These are phyloP conservation scores for Chelonia mydas DNA, from an alignment of 2,797 vertebrate genomes.

Conservation along the genomic window DNA sequence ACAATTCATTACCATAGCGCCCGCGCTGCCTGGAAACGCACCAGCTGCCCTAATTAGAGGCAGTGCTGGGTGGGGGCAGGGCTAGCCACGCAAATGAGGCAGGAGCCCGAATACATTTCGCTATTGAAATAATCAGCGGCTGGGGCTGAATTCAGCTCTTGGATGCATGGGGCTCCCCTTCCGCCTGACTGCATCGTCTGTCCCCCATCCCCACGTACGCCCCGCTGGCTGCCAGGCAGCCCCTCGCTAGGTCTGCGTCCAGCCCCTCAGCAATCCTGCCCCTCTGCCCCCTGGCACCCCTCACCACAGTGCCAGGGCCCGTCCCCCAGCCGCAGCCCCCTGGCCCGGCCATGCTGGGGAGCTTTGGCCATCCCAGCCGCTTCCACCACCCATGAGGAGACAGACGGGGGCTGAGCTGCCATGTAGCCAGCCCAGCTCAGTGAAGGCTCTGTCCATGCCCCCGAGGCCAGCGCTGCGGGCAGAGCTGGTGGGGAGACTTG, in stretches of 20 bases:
- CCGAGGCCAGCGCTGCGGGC: too few relatives aligned
- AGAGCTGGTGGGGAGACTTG: too few relatives aligned
- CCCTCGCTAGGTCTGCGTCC: too few relatives aligned
- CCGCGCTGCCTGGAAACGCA: not conserved
- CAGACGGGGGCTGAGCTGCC: too few relatives aligned
- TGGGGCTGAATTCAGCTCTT: not conserved
- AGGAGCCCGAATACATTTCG: not conserved
- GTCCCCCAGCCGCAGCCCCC: too few relatives aligned
- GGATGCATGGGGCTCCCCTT: not conserved
- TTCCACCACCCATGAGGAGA: too few relatives aligned
- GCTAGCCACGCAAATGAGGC: not conserved
- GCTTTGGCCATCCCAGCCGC: too few relatives aligned
- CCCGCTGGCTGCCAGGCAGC: not conserved
- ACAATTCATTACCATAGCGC: not conserved
- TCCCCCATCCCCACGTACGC: not conserved
- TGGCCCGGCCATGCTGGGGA: too few relatives aligned
- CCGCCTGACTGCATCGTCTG: not conserved
- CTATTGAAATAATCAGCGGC: not conserved
- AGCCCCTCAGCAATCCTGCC: too few relatives aligned
- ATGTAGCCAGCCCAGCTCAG: too few relatives aligned
- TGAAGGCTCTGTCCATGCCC: too few relatives aligned
- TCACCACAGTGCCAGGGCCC: fast-evolving
- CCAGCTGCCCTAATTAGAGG: not conserved
- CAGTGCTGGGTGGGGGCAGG: not conserved
- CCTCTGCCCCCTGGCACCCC: not conserved